These are phyloP conservation scores for Aphidius colemani DNA, from an alignment of 2,888 invertebrate genomes.

Conservation along the genomic window DNA sequence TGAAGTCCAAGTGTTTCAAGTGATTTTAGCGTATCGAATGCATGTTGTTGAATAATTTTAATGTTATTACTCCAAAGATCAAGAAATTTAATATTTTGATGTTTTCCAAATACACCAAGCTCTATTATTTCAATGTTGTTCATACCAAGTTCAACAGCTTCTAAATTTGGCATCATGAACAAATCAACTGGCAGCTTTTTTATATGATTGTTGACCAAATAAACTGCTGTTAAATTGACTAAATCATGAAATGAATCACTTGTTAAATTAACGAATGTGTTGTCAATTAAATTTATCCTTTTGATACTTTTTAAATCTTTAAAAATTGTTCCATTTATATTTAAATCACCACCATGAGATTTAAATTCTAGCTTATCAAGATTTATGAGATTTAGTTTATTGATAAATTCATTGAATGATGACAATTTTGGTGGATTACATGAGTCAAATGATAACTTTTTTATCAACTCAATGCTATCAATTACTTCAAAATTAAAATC, in stretches of 20 bases:
- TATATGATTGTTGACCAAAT: slow-evolving; percentile 56
- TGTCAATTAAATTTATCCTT: slow-evolving; percentile 66
- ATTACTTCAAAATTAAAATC: background rate
- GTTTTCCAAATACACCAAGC: slow-evolving; percentile 67
- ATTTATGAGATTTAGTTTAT: slow-evolving; percentile 33
- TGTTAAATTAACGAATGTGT: slow-evolving; percentile 67
- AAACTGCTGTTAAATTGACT: slow-evolving; percentile 68
- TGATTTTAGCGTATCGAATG: slow-evolving; percentile 68
- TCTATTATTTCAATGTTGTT: slow-evolving; percentile 70
- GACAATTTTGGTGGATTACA: slow-evolving; percentile 39
- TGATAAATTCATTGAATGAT: slow-evolving; percentile 38
- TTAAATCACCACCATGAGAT: slow-evolving; percentile 37
- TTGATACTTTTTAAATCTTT: slow-evolving; percentile 64
- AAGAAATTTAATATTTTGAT: slow-evolving; percentile 64
- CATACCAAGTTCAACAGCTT: slow-evolving; percentile 66
- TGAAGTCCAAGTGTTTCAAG: slow-evolving; percentile 73
- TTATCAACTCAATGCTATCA: too few species aligned
- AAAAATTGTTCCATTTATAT: slow-evolving; percentile 65
- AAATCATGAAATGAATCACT: slow-evolving; percentile 66
- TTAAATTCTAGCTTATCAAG: slow-evolving; percentile 36
- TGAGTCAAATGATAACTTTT: slow-evolving; percentile 32
- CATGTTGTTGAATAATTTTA: slow-evolving; percentile 66
- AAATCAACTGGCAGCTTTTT: slow-evolving; percentile 36
- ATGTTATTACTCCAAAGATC: slow-evolving; percentile 75
- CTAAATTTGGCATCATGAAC: slow-evolving; percentile 56